Conservation (phyloP, 2,797 vertebrate genomes). For the Tiaroga cobitis region DNA sequence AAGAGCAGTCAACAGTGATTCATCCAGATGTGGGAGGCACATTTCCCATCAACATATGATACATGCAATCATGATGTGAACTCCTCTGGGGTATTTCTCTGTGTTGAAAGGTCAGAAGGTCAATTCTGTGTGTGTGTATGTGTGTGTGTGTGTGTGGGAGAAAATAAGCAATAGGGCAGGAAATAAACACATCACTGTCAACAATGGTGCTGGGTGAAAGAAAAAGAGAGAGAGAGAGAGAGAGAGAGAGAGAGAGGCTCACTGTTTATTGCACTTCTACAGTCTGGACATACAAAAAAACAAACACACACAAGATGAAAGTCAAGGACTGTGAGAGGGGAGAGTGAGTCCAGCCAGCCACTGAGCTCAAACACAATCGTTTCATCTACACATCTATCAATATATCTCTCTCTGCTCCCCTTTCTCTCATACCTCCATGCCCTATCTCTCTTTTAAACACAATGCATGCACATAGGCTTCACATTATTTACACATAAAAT, state of each 20-base stretch:
- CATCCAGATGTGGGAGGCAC: conserved; percentile 13
- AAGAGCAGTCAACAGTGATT: conserved; percentile 19
- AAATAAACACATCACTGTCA: conserved; percentile 6
- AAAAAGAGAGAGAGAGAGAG: neutral
- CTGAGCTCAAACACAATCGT: conserved; percentile 4
- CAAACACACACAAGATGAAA: conserved; percentile 25
- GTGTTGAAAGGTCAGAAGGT: neutral
- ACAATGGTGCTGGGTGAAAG: neutral
- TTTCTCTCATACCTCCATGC: neutral
- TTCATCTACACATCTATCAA: conserved; percentile 30
- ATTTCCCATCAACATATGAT: conserved; percentile 23
- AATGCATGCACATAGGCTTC: neutral
- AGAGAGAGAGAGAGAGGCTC: neutral
- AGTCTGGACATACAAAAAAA: conserved; percentile 6
- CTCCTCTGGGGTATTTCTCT: conserved; percentile 10
- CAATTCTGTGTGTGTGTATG: neutral
- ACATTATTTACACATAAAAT: neutral
- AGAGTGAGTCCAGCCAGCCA: neutral
- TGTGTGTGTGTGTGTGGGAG: neutral
- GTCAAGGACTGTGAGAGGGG: neutral
- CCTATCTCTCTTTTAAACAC: neutral
- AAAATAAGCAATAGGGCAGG: neutral
- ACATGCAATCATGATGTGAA: conserved; percentile 18
- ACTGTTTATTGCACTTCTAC: neutral
- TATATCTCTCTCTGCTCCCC: neutral